A percentile compares a stretch with the other conserved stretches of the same genome.
Conservation (phyloP, 2,113 vertebrate species). For the Ascaphus truei region DNA sequence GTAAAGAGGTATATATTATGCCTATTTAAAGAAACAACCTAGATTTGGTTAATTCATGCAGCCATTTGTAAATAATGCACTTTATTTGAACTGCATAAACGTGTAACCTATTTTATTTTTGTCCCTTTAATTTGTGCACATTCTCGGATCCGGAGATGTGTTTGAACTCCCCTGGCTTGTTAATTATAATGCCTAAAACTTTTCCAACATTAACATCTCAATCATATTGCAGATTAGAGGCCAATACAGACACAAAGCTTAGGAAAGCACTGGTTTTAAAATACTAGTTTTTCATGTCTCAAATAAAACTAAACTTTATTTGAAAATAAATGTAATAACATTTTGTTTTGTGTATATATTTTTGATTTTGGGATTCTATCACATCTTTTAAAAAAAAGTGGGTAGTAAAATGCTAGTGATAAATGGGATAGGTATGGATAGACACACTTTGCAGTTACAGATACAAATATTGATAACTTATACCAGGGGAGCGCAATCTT, state of each 20-base stretch:
- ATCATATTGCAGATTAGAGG: neutral
- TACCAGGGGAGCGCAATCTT: no score
- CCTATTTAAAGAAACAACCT: no score
- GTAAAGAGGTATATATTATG: no score
- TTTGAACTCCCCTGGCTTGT: neutral
- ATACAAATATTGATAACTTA: no score
- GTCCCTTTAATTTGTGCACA: neutral
- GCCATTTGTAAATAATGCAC: no score
- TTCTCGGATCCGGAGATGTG: neutral
- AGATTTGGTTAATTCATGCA: no score
- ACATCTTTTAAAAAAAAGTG: neutral
- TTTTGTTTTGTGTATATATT: neutral
- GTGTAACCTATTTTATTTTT: neutral
- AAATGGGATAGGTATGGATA: no score
- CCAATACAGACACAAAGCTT: neutral
- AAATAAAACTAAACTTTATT: neutral
- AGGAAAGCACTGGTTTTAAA: neutral
- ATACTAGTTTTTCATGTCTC: no score
- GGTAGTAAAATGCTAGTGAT: neutral
- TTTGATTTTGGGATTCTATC: neutral
- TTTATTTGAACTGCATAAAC: neutral
- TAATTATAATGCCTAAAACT: constrained; percentile 9
- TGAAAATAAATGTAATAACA: neutral
- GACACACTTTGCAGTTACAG: no score
- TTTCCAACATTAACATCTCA: neutral